A percentile compares a stretch with the other conserved stretches of the same genome.
Evolutionary conservation across 2,888 invertebrate species (phyloP).

Genomic region (Sminthurides aquaticus): DNA sequence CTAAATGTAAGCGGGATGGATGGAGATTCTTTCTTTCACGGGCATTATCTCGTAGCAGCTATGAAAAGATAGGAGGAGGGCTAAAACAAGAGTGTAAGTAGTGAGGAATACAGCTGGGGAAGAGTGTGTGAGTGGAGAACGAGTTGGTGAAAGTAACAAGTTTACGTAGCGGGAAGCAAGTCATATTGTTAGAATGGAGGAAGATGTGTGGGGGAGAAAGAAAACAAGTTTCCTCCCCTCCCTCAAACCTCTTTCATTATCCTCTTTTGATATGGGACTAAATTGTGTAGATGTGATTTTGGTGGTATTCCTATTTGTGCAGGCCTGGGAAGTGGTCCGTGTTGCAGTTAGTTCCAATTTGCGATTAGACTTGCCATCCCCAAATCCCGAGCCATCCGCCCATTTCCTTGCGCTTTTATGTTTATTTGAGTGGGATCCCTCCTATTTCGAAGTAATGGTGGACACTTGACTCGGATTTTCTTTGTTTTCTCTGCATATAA

Average conservation of each 20-base stretch:
- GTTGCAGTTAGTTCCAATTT: background rate
- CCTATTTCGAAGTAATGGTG: background rate
- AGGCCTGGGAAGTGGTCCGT: background rate
- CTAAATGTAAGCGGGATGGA: constrained; percentile 11
- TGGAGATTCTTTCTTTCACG: background rate
- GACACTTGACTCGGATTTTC: background rate
- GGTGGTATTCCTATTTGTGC: background rate
- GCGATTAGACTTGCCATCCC: background rate
- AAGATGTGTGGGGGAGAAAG: constrained; percentile 5
- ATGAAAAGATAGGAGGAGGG: background rate
- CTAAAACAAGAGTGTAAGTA: no score
- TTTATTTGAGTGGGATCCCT: background rate
- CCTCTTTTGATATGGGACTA: background rate
- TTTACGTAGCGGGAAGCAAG: constrained; percentile 4
- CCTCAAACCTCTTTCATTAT: background rate
- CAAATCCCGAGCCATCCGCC: background rate
- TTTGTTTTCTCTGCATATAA: background rate
- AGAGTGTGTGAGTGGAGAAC: background rate
- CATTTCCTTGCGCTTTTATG: background rate
- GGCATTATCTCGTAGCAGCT: background rate
- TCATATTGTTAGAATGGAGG: background rate
- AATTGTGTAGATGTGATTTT: background rate
- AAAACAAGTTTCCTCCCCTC: no score
- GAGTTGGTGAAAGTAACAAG: constrained; percentile 1
- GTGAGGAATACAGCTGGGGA: background rate